These are phyloP conservation scores for Mactra quadrangularis DNA, from an alignment of 1,140 invertebrate genomes.

Conservation along the genomic window DNA sequence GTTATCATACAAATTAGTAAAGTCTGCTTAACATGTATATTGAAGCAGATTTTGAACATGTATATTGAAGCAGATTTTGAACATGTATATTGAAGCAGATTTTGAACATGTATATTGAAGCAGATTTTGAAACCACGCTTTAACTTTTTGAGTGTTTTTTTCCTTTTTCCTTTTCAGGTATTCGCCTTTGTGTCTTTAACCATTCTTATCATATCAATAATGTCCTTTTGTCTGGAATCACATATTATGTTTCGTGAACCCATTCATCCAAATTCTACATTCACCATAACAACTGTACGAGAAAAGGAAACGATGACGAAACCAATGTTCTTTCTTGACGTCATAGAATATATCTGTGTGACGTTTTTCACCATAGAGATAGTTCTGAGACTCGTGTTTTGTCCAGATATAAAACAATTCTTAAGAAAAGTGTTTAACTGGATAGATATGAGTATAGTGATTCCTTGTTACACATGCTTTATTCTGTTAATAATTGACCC, in stretches of 20 bases:
- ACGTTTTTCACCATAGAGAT: conserved; percentile 84
- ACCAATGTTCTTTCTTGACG: conserved; percentile 67
- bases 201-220: conserved; percentile 86
- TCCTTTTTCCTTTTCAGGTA: no score
- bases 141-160: no score
- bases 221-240: conserved; percentile 77
- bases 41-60: no score
- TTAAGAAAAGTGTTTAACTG: conserved; percentile 82
- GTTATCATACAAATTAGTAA: no score
- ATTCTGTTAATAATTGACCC: conserved; percentile 60
- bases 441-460: conserved; percentile 83
- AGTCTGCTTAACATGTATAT: no score
- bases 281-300: conserved; percentile 58
- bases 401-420: conserved; percentile 81
- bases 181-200: conserved; percentile 98
- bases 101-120: no score
- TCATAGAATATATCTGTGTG: conserved; percentile 81
- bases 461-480: conserved; percentile 81
- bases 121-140: no score
- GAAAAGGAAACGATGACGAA: conserved; percentile 68
- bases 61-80: no score
- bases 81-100: no score
- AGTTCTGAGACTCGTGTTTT: conserved; percentile 79
- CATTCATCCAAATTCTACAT: conserved; percentile 28
- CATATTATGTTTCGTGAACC: conserved; percentile 71